Base-by-base conservation (phyloP, 2,797 vertebrate species). In the Scyliorhinus canicula region DNA sequence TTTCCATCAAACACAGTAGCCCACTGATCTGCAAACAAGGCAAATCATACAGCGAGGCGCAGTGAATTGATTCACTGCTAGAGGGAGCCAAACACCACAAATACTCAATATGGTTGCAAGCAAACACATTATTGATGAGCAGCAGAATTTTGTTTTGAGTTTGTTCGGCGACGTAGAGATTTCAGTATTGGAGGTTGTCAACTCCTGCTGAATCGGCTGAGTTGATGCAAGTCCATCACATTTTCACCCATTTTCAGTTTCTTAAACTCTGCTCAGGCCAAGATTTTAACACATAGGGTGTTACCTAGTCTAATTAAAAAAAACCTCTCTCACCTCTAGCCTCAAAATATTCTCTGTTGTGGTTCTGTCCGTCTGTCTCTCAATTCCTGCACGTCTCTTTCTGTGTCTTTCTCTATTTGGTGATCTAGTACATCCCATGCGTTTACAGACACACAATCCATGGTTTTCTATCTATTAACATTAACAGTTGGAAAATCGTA, bases 11-110 rank as follows among this genome's bases (percentile, higher is more conserved):
- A 65, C 60, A 24, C n/a, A 47, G 1, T 82, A 47, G 1, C 19
- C 77, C 77, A 44, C 19, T 44, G n/a, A 21, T 63, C 6, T 63
- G 40, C 2, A 19, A 0, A 52, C 12, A 88, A 35, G n/a, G 3
- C 1, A 21, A 55, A 74, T 71, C 14, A 52, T 2, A 31, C 2
- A 50, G 65, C 47, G 12, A 94, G 47, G 26, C 35, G 16, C 67
- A 94, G 19, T 94, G 93, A 94, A 74, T 24, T 2, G 1, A 52
- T 94, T 52, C 55, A 35, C 47, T 74, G 14, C 93, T 94, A 55
- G 93, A 74, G 93, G 93, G 93, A 50, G 67, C 28, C 93, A 94
- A 52, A 74, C 69, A 94, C 93, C 93, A 21, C 69, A 74, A 50
- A n/a, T 40, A 60, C 21, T 35, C 77, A 44, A 82, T 7, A 40